Percentiles rank a stretch among this genome's conserved stretches.
Conservation (phyloP, 2,888 invertebrate genomes). For the Drosophila colorata region DNA sequence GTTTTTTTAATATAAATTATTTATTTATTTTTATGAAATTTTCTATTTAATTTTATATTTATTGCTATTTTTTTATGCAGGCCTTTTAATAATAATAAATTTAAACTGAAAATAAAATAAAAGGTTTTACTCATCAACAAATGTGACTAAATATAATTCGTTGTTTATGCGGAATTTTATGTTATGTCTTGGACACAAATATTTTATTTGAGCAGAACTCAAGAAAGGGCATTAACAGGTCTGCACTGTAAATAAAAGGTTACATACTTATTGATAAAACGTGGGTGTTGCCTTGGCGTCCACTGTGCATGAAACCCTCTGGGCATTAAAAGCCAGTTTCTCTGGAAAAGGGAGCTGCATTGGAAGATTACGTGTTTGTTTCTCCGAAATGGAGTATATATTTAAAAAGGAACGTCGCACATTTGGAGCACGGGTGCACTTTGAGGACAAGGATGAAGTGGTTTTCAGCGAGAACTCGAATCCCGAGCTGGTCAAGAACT, state of each 20-base stretch:
- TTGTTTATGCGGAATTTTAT: not conserved
- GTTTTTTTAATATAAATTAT: not conserved
- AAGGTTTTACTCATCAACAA: too few relatives aligned
- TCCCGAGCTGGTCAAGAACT: conserved; percentile 86
- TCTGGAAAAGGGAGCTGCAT: not conserved
- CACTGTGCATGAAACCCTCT: not conserved
- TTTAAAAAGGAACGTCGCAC: conserved; percentile 90
- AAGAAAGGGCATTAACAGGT: conserved; percentile 20
- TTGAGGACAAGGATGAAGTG: conserved; percentile 89
- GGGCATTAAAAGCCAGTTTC: conserved; percentile 1
- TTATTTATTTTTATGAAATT: too few relatives aligned
- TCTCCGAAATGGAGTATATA: conserved; percentile 84
- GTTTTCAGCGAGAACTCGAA: conserved; percentile 88
- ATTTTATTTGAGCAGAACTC: not conserved
- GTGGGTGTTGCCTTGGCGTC: conserved; percentile 33
- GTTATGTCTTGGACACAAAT: not conserved
- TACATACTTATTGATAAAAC: conserved; percentile 46
- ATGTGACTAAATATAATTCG: too few relatives aligned
- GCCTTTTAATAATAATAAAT: not conserved
- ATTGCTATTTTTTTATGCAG: not conserved
- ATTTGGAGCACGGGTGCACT: conserved; percentile 90
- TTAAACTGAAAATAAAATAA: not conserved
- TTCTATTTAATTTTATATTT: too few relatives aligned
- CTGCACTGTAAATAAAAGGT: too few relatives aligned
- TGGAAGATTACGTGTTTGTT: not conserved